Evolutionary conservation across 2,888 invertebrate genomes (phyloP).

Genomic region (Rapana venosa): DNA sequence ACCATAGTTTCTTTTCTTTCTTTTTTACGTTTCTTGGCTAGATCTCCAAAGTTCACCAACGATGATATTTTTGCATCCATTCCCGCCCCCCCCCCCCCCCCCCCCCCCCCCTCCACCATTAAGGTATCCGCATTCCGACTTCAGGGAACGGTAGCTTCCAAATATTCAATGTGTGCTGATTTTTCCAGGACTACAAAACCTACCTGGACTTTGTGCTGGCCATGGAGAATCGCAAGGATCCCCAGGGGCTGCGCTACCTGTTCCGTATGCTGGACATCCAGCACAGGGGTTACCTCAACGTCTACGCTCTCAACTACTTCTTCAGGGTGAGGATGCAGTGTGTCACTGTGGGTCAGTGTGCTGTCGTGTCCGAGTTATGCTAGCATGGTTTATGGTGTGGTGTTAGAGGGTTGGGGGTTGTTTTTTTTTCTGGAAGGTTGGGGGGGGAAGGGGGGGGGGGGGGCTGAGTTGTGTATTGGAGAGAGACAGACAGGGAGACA

Average conservation of each 20-base stretch:
- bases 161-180: neutral
- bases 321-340: conserved; percentile 83
- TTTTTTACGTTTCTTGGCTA: neutral
- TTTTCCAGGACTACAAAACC: conserved; percentile 91
- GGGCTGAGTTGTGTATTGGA: too few species aligned
- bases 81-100: neutral
- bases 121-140: too few species aligned
- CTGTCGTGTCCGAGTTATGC: too few species aligned
- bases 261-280: conserved; percentile 95
- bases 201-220: conserved; percentile 96
- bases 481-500: too few species aligned
- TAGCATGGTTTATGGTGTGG: too few species aligned
- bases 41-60: neutral
- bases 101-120: neutral
- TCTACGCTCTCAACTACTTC: conserved; percentile 94
- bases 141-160: too few species aligned
- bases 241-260: conserved; percentile 93
- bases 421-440: too few species aligned
- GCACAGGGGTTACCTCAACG: conserved; percentile 90
- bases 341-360: too few species aligned
- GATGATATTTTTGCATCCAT: neutral
- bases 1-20: too few species aligned
- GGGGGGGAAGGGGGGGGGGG: too few species aligned
- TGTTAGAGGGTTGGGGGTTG: too few species aligned
- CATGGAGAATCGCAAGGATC: conserved; percentile 93